Conservation (phyloP, 2,797 vertebrate species). For the Tolypeutes matacus region DNA sequence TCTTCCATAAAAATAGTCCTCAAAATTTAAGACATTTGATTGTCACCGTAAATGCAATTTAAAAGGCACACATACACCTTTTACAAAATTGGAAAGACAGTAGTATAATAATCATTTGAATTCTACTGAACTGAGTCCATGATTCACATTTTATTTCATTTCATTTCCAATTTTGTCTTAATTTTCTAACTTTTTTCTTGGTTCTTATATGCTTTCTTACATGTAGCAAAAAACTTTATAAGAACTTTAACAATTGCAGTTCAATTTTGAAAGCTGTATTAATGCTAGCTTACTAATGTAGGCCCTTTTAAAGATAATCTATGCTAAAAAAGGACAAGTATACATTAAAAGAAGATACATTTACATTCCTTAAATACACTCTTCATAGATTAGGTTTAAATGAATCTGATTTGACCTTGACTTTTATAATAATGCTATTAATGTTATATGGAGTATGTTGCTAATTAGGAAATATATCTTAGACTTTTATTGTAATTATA, state of each 20-base stretch:
- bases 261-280: conserved; percentile 31
- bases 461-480: not conserved
- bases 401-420: not conserved
- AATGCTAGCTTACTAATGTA: not conserved
- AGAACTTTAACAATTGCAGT: not conserved
- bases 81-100: not conserved
- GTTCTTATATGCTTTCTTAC: not conserved
- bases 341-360: not conserved
- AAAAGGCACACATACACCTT: not conserved
- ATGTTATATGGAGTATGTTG: not conserved
- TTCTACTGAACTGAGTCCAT: not conserved
- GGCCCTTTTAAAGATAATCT: not conserved
- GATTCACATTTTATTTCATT: not conserved
- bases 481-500: not conserved
- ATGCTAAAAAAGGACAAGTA: not conserved
- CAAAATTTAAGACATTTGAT: not conserved
- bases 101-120: not conserved
- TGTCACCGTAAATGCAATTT: not conserved
- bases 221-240: not conserved
- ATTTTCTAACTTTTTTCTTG: not conserved
- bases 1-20: not conserved
- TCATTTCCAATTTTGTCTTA: not conserved
- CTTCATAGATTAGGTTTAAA: not conserved
- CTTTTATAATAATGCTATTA: conserved; percentile 37
- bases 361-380: not conserved